Percentiles rank a stretch among this genome's conserved stretches.
phyloP scores from a whole-genome alignment of 2,113 vertebrate species.

The Corythornis madagascariensis region DNA sequence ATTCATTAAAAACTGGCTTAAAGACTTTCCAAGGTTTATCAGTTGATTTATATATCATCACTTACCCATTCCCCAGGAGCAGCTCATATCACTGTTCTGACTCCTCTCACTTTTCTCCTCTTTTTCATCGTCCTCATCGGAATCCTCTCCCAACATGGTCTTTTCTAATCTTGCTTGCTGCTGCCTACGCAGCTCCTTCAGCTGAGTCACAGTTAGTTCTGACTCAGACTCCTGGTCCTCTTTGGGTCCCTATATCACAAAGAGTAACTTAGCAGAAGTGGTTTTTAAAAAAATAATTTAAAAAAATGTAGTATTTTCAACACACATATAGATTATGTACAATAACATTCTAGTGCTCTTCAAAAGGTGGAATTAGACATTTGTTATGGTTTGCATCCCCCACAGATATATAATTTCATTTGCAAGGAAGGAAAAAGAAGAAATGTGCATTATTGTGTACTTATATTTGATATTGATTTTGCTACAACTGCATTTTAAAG shows the following conservation, averaged over 20 bases:
- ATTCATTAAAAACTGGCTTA: background rate
- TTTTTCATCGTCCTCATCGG: constrained; percentile 82
- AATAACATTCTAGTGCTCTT: background rate
- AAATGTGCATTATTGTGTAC: background rate
- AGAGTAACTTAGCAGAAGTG: background rate
- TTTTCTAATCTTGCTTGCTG: constrained; percentile 86
- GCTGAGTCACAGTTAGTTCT: constrained; percentile 88
- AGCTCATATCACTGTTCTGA: constrained; percentile 82
- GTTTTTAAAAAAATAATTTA: background rate
- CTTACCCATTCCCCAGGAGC: constrained; percentile 96
- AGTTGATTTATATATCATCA: background rate
- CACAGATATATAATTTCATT: background rate
- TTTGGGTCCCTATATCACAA: constrained; percentile 86
- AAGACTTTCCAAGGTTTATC: background rate
- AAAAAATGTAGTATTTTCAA: background rate
- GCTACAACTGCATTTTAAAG: background rate
- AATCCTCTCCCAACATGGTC: constrained; percentile 92
- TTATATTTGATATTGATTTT: no score
- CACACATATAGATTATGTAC: fast-evolving
- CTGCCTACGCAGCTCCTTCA: constrained; percentile 86
- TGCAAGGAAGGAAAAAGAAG: fast-evolving
- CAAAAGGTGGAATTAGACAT: background rate
- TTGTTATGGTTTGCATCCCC: background rate
- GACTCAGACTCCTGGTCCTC: constrained; percentile 93
- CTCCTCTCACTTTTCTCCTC: constrained; percentile 56